Base-by-base conservation (phyloP, 1,140 invertebrate genomes). In the Ooceraea biroi region DNA sequence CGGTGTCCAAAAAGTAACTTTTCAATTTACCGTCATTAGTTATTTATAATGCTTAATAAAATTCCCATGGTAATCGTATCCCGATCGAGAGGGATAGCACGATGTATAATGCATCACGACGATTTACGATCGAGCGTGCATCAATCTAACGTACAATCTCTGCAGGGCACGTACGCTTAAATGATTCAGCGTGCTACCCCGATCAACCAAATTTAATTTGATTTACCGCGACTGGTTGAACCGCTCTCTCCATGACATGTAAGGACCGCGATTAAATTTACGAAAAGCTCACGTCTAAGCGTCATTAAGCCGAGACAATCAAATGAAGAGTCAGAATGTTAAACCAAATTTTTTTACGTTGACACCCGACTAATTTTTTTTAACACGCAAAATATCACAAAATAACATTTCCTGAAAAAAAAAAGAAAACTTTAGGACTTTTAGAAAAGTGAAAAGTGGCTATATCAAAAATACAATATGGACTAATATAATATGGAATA, bases 201-300 rank as follows among this genome's bases (percentile, higher is more conserved):
- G 55, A 82, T 82, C 77, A 58, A 58, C 65, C 52, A 82, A 82
- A 82, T 71, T 82, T 71, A 72, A 71, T 80, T 52, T 57, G 36
- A 80, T 80, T 82, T 82, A 68, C 66, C 68, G 25, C 41, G 57
- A 19, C 50, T 36, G 76, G 55, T 58, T 22, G 22, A 71, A 27
- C 36, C 65, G 11, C 25, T 71, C 55, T 22, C 27, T 36, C 10
- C 19, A 17, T 58, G 41, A 80, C 27, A 11, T 7, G 30, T 71
- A 25, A 60, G 1, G 27, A 71, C 19, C 44, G 41, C 19, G 25
- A 22, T 36, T 71, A 46, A 60, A 46, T 46, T 50, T 82, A 52
- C 3, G 19, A 0, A 17, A 60, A 76, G 57, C 14, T 14, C 27
- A 30, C 17, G 14, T 36, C 4, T 30, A 10, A 74, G 41, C 17